Evolutionary conservation across 2,888 invertebrate genomes (phyloP).

Genomic region (Pollenia labialis): DNA sequence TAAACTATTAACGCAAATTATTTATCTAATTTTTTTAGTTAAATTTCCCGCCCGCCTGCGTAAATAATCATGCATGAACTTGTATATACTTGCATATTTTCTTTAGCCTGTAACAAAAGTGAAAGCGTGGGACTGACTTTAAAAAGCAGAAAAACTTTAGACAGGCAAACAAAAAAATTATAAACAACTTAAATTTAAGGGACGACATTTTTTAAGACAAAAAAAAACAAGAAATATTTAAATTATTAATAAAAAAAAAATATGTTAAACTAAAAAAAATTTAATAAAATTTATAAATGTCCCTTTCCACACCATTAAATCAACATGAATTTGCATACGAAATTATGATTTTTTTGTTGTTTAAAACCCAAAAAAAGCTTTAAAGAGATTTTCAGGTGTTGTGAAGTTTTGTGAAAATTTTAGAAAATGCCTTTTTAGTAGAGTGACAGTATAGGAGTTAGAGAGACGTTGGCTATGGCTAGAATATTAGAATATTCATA

Average conservation of each 20-base stretch:
- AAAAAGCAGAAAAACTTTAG: constrained; percentile 12
- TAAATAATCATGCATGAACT: constrained; percentile 8
- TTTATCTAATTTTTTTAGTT: background rate
- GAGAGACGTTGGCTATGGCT: background rate
- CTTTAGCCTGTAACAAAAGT: constrained; percentile 66
- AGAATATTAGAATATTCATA: background rate
- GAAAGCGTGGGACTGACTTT: constrained; percentile 73
- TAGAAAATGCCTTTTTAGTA: constrained; percentile 6
- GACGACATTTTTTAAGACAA: constrained; percentile 7
- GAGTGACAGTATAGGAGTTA: background rate
- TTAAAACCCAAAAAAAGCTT: background rate
- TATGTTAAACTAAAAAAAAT: background rate
- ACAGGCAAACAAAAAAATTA: constrained; percentile 23
- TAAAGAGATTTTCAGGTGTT: constrained; percentile 1
- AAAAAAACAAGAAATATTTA: constrained; percentile 28
- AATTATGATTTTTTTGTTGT: constrained; percentile 12
- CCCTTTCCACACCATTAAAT: constrained; percentile 56
- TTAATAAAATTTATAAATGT: constrained; percentile 43
- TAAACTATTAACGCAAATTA: background rate
- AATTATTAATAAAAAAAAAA: constrained; percentile 39
- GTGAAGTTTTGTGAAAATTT: background rate
- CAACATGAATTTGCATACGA: constrained; percentile 47
- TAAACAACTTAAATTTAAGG: constrained; percentile 56
- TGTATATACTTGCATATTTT: constrained; percentile 24
- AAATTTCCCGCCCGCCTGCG: background rate